A percentile compares a stretch with the other conserved stretches of the same genome.
These are phyloP conservation scores for Myiopsitta monachus DNA, from an alignment of 2,113 vertebrate genomes.

Conservation along the genomic window DNA sequence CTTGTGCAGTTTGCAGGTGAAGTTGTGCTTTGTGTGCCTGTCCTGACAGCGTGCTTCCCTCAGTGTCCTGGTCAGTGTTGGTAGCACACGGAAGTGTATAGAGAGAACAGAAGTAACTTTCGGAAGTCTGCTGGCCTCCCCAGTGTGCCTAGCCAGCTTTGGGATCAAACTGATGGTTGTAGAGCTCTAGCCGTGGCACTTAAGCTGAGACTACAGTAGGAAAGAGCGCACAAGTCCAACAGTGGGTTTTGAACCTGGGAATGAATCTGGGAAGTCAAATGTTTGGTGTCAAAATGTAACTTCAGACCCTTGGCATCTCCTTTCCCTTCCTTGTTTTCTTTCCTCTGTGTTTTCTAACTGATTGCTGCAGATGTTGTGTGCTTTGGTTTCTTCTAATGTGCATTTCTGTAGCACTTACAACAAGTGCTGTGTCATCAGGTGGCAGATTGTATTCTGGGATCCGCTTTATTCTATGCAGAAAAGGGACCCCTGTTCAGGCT, in stretches of 20 bases:
- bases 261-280: background rate
- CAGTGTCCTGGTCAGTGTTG: background rate
- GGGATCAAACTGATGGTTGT: background rate
- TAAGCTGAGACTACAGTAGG: background rate
- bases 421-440: background rate
- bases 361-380: background rate
- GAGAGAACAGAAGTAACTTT: background rate
- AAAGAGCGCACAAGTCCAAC: background rate
- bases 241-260: background rate
- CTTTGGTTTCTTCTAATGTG: background rate
- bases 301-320: fast-evolving
- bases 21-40: background rate
- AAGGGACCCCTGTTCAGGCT: background rate
- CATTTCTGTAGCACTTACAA: background rate
- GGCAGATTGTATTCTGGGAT: background rate
- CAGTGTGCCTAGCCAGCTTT: background rate
- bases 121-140: background rate
- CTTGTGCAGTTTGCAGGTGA: slow-evolving; percentile 76
- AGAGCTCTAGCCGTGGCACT: background rate
- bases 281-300: background rate
- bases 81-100: background rate
- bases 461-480: background rate
- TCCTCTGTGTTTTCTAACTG: background rate
- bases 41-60: background rate
- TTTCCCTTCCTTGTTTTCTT: background rate